phyloP scores from a whole-genome alignment of 2,113 vertebrate genomes.

The Epinephelus lanceolatus region DNA sequence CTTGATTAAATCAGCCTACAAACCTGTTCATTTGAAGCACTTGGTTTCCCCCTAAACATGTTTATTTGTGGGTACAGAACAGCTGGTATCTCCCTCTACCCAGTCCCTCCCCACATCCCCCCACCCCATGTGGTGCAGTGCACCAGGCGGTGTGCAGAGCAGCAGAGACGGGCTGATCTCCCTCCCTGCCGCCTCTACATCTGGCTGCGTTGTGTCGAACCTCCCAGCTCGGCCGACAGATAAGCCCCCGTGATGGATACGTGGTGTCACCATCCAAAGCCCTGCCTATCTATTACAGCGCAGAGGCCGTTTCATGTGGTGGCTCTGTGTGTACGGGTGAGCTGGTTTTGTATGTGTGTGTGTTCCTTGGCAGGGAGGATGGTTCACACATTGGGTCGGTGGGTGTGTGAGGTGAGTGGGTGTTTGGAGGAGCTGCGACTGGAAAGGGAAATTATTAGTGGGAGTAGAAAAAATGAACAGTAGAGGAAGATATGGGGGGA shows the following conservation, averaged over 20 bases:
- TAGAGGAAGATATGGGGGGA: constrained; percentile 31
- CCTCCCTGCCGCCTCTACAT: constrained; percentile 52
- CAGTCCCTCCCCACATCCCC: neutral
- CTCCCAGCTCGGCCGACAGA: constrained; percentile 63
- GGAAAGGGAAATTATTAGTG: constrained; percentile 58
- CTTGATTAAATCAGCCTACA: neutral
- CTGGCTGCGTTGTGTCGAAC: constrained; percentile 66
- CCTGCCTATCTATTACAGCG: constrained; percentile 66
- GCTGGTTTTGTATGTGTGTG: constrained; percentile 15
- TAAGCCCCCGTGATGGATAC: constrained; percentile 81
- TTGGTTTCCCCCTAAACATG: neutral
- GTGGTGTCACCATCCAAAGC: constrained; percentile 70
- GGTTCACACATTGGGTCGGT: constrained; percentile 56
- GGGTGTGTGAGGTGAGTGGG: constrained; percentile 70
- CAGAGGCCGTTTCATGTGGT: constrained; percentile 58
- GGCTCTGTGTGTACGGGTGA: constrained; percentile 25
- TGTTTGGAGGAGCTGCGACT: constrained; percentile 54
- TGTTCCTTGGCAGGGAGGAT: constrained; percentile 31
- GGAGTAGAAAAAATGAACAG: constrained; percentile 46
- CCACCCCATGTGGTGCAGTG: neutral
- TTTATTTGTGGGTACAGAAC: constrained; percentile 1
- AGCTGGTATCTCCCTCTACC: constrained; percentile 11
- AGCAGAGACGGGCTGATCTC: constrained; percentile 7
- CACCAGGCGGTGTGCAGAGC: constrained; percentile 29
- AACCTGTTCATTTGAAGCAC: constrained; percentile 3